Evolutionary conservation across 2,888 invertebrate genomes (phyloP), one percentile per base, ranked within the genome.

Genomic region (Dynastes maya): DNA sequence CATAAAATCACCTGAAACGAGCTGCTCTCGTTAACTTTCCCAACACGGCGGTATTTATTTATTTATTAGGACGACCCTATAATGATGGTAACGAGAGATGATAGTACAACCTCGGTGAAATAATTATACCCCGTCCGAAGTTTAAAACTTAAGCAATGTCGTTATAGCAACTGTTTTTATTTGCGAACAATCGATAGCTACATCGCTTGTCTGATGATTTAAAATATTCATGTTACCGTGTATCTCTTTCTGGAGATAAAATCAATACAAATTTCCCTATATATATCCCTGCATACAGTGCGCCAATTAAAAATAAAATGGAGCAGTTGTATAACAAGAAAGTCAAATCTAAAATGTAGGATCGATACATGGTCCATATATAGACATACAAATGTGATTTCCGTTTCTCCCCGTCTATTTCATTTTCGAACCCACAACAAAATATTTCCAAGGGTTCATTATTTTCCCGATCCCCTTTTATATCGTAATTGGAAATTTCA

Each of bases 281-380:
- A 63, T 5, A 37, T 63, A 11, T 45, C 45, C 45, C 63, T 63
- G 27, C 32, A 63, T 9, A 63, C 32, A 63, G 63, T 63, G 63
- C 63, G 63, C 63, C 29, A 63, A 63, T 63, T 63, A 63, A 63
- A 63, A 63, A 63, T 63, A 63, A 29, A 63, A 63, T 63, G 13
- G 63, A 27, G 32, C 63, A 32, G 8, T 32, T 27, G 63, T 32
- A 63, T 63, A 63, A 63, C 13, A 32, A 63, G 32, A 29, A 29
- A 63, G 27, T 22, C 11, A 22, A 27, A 27, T 61, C 29, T 61
- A 9, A 61, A 29, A 61, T 37, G 27, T 4, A 22, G 16, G 29
- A 61, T 27, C 61, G 16, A 61, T 61, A 61, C 11, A 6, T 6
- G 61, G 37, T 37, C 22, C 22, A 22, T 22, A 22, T 1, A 22